Conservation (phyloP, 1,140 invertebrate species). For the Limonius californicus region DNA sequence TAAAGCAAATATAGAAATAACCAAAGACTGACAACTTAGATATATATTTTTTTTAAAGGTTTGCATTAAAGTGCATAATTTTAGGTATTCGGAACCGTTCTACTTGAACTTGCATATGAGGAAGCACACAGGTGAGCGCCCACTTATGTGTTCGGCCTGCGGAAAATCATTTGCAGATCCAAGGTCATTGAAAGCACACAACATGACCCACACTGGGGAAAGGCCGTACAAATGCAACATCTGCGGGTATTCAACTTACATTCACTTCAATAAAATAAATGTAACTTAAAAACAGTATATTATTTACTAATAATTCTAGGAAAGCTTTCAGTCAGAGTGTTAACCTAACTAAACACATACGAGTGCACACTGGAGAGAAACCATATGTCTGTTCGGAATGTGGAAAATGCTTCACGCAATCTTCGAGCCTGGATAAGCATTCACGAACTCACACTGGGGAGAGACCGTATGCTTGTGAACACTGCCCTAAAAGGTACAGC, state of each 20-base stretch:
- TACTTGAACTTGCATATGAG: slow-evolving; percentile 46
- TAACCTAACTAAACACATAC: slow-evolving; percentile 29
- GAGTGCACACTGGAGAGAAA: slow-evolving; percentile 56
- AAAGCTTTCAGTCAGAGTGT: slow-evolving; percentile 27
- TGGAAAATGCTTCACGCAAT: slow-evolving; percentile 51
- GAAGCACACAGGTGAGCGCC: slow-evolving; percentile 47
- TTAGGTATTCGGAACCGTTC: slow-evolving; percentile 40
- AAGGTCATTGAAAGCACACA: slow-evolving; percentile 52
- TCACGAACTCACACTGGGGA: slow-evolving; percentile 75
- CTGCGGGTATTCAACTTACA: slow-evolving; percentile 48
- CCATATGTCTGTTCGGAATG: slow-evolving; percentile 67
- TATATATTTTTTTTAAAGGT: too few relatives aligned
- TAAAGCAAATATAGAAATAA: too few relatives aligned
- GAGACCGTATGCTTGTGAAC: slow-evolving; percentile 63
- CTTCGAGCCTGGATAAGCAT: slow-evolving; percentile 44
- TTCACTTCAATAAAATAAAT: slow-evolving; percentile 2
- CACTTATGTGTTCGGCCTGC: slow-evolving; percentile 51
- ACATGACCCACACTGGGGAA: slow-evolving; percentile 55
- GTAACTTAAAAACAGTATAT: not conserved
- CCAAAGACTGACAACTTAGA: too few relatives aligned
- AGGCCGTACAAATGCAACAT: slow-evolving; percentile 56
- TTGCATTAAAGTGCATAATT: too few relatives aligned
- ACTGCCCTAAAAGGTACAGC: slow-evolving; percentile 46
- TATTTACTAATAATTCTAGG: slow-evolving; percentile 11
- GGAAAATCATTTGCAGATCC: slow-evolving; percentile 52